Evolutionary conservation across 2,888 invertebrate species (phyloP), one percentile per base, ranked within the genome.

Genomic region (Teinopalpus imperialis): DNA sequence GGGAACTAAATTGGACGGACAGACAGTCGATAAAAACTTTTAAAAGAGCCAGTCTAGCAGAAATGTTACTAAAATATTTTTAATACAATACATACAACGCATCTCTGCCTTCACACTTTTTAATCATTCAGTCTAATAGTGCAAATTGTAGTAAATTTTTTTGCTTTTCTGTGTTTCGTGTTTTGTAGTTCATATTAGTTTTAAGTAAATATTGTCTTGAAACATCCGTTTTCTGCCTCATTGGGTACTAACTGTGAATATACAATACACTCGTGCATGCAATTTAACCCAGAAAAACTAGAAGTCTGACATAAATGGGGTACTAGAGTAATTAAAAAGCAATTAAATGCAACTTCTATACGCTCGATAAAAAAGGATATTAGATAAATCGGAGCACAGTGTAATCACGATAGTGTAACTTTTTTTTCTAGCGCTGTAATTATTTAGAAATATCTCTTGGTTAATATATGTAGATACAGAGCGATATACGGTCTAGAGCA

Each of bases 1-100:
- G n/a, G n/a, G n/a, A n/a, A n/a, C n/a, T n/a, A 60, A 51, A 56
- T 72, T 86, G 87, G 87, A 88, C 87, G 87, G 87, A 88, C 80
- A 83, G 83, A 83, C 74, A 81, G 74, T 74, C 70, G 65, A 64
- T 73, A 74, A 67, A 64, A 60, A 64, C 59, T 10, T 30, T 39
- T 10, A 8, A 32, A 40, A 30, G 20, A 23, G 40, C 40, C 34
- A 23, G 26, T 23, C 20, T 3, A 40, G 47, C 39, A 47, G 42
- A 51, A 54, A 54, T 46, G 29, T 46, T 51, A 36, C 48, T 43
- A 42, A 21, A 45, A 49, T 23, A 32, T 46, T 27, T 31, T 36
- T 7, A 6, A 7, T 3, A 1, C 8, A 30, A 16, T 16, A 35
- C n/a, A n/a, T n/a, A n/a, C 16, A 3, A 4, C 16, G 2, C 16